phyloP scores from a whole-genome alignment of 1,140 invertebrate genomes.

The Neodiprion virginianus region DNA sequence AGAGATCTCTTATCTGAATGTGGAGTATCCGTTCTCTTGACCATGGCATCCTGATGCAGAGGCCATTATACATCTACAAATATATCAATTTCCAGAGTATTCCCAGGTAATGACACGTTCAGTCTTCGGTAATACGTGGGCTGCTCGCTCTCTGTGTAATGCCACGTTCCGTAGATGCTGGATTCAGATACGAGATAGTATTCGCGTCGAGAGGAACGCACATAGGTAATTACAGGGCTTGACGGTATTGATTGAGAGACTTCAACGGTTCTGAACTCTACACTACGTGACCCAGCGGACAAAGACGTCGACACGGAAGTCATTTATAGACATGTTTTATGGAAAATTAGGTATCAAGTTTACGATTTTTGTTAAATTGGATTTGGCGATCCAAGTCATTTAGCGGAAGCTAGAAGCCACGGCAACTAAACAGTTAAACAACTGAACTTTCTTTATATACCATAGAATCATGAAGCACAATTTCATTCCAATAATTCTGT shows the following conservation, averaged over 20 bases:
- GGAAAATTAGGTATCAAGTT: too few species aligned
- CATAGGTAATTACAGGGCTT: background rate
- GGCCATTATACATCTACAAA: background rate
- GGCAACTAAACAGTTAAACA: too few species aligned
- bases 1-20: too few species aligned
- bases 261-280: background rate
- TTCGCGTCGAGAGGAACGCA: background rate
- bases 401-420: too few species aligned
- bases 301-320: background rate
- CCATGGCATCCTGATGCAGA: background rate
- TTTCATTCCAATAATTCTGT: too few species aligned
- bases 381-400: too few species aligned
- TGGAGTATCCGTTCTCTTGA: background rate
- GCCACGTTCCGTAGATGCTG: background rate
- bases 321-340: too few species aligned
- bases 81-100: background rate
- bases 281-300: background rate
- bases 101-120: slow-evolving; percentile 1
- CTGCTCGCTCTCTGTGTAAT: background rate
- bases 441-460: too few species aligned
- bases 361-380: too few species aligned
- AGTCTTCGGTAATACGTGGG: background rate
- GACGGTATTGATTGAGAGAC: background rate
- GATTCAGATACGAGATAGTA: background rate
- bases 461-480: too few species aligned